A percentile compares a stretch with the other conserved stretches of the same genome.
Evolutionary conservation across 2,113 vertebrate genomes (phyloP).

Genomic region (Nibea coibor): DNA sequence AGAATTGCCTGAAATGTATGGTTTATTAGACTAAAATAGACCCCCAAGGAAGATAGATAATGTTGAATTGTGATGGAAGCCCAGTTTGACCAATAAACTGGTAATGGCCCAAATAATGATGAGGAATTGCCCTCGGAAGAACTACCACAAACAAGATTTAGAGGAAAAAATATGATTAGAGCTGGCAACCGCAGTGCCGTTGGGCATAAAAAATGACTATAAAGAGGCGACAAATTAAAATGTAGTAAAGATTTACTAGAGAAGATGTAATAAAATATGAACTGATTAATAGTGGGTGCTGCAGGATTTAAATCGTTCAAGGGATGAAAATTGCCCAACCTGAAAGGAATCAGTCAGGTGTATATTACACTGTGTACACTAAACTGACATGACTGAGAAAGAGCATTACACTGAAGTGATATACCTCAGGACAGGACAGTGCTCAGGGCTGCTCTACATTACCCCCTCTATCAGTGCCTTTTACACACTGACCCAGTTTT

Average conservation of each 20-base stretch:
- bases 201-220: neutral
- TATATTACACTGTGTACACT: neutral
- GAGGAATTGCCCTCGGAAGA: neutral
- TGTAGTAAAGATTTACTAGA: neutral
- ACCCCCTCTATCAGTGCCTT: neutral
- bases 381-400: neutral
- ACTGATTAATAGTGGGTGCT: neutral
- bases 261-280: neutral
- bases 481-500: constrained; percentile 37
- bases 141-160: neutral
- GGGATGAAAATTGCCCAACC: neutral
- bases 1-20: neutral
- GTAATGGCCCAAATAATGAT: constrained; percentile 15
- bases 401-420: constrained; percentile 1
- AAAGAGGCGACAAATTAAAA: neutral
- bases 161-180: neutral
- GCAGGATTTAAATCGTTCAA: neutral
- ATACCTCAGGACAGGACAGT: neutral
- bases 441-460: neutral
- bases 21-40: constrained; percentile 9
- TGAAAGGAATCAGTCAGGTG: neutral
- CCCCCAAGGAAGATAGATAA: constrained; percentile 1
- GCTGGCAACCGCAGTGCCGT: neutral
- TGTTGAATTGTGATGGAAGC: neutral
- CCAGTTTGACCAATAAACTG: constrained; percentile 8